These are phyloP conservation scores for Perca flavescens DNA, from an alignment of 2,113 vertebrate genomes.

Conservation along the genomic window DNA sequence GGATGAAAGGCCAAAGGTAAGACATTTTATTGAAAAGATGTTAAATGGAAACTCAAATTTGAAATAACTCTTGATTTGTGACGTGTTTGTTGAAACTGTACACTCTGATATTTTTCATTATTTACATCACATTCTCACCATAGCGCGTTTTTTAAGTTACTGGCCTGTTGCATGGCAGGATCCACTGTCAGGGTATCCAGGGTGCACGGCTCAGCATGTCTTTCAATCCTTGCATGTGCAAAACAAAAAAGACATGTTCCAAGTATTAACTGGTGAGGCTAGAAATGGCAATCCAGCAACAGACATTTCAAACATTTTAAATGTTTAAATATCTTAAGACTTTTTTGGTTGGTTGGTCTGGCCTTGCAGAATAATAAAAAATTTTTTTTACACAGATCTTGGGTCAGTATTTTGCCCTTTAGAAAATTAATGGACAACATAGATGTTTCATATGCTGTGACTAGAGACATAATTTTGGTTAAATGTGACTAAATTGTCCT, in stretches of 20 bases:
- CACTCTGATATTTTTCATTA: not conserved
- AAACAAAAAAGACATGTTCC: not conserved
- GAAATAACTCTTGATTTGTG: not conserved
- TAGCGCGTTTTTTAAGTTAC: not conserved
- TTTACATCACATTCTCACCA: conserved; percentile 5
- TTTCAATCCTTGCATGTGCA: not conserved
- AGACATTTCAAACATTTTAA: too few relatives aligned
- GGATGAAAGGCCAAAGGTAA: conserved; percentile 97
- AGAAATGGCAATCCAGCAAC: not conserved
- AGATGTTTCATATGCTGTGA: not conserved
- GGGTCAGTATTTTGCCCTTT: not conserved
- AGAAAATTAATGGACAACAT: not conserved
- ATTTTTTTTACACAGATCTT: not conserved
- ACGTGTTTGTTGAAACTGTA: not conserved
- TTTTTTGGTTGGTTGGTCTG: not conserved
- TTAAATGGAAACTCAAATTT: not conserved
- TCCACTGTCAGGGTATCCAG: not conserved
- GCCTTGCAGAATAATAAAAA: not conserved
- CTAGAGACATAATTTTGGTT: conserved; percentile 1
- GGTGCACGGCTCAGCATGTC: not conserved
- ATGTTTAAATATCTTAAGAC: not conserved
- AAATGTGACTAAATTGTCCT: not conserved
- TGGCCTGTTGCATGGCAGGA: not conserved
- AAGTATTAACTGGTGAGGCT: not conserved
- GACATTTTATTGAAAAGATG: not conserved